These are phyloP conservation scores for Grapholita molesta DNA, from an alignment of 1,140 invertebrate species.

Conservation along the genomic window DNA sequence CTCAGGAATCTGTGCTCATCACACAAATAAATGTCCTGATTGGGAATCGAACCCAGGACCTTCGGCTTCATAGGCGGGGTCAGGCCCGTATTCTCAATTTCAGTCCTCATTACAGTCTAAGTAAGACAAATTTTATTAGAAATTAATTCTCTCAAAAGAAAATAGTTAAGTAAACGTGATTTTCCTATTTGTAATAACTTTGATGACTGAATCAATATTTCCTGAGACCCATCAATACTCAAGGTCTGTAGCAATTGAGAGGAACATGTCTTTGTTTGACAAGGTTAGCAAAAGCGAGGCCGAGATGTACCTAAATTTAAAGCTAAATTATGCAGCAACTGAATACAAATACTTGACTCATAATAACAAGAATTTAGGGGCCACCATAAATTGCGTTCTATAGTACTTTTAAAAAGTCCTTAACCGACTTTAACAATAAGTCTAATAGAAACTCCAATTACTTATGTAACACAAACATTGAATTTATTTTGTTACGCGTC, in stretches of 20 bases:
- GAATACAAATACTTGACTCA: conserved; percentile 5
- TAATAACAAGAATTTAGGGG: conserved; percentile 15
- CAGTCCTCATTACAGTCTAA: no score
- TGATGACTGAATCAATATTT: conserved; percentile 35
- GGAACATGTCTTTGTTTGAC: conserved; percentile 45
- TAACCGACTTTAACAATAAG: background rate
- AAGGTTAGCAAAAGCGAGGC: conserved; percentile 49
- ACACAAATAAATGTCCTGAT: no score
- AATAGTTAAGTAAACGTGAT: background rate
- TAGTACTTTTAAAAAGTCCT: background rate
- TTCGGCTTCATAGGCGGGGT: no score
- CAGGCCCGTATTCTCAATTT: no score
- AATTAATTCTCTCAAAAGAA: no score
- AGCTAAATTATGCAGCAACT: conserved; percentile 6
- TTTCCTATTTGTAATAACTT: background rate
- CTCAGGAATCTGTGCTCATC: no score
- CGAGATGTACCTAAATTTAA: conserved; percentile 17
- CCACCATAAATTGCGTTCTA: background rate
- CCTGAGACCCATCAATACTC: conserved; percentile 58
- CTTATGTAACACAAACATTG: background rate
- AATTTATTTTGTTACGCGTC: background rate
- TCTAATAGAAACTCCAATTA: conserved; percentile 28
- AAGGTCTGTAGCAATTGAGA: conserved; percentile 46
- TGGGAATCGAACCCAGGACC: no score
- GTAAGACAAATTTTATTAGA: no score